Percentiles rank a stretch among this genome's conserved stretches.
Evolutionary conservation across 2,888 invertebrate genomes (phyloP).

Genomic region (Celastrina argiolus): DNA sequence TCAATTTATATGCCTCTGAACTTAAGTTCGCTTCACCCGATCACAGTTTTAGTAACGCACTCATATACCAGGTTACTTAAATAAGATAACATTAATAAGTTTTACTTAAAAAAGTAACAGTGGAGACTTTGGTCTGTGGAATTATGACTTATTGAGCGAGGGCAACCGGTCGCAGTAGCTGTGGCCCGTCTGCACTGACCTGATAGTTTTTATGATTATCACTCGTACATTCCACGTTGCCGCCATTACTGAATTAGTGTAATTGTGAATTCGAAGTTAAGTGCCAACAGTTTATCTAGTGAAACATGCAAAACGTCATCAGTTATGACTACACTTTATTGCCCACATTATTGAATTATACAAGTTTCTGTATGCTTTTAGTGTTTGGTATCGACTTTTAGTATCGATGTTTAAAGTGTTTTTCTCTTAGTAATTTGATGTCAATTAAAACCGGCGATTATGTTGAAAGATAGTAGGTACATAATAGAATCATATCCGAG

Average conservation of each 20-base stretch:
- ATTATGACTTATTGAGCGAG: neutral
- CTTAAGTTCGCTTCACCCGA: no score
- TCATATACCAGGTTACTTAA: no score
- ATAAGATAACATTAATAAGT: no score
- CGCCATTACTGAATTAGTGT: slow-evolving; percentile 22
- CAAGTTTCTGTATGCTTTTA: neutral
- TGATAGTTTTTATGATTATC: slow-evolving; percentile 20
- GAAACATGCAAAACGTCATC: slow-evolving; percentile 8
- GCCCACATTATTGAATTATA: neutral
- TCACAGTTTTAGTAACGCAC: no score
- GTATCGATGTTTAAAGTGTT: neutral
- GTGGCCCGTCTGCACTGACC: neutral
- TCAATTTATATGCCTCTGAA: no score
- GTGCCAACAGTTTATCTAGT: slow-evolving; percentile 11
- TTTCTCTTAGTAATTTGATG: neutral
- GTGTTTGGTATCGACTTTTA: neutral
- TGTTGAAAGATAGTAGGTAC: no score
- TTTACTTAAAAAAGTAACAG: no score
- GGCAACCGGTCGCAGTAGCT: neutral
- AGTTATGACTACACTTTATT: neutral
- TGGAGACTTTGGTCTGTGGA: no score
- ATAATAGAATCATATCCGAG: no score
- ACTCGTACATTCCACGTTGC: slow-evolving; percentile 16
- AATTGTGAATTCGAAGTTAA: slow-evolving; percentile 12
- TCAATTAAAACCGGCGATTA: no score